Evolutionary conservation across 2,113 vertebrate genomes (phyloP).

Genomic region (Synchiropus splendidus): DNA sequence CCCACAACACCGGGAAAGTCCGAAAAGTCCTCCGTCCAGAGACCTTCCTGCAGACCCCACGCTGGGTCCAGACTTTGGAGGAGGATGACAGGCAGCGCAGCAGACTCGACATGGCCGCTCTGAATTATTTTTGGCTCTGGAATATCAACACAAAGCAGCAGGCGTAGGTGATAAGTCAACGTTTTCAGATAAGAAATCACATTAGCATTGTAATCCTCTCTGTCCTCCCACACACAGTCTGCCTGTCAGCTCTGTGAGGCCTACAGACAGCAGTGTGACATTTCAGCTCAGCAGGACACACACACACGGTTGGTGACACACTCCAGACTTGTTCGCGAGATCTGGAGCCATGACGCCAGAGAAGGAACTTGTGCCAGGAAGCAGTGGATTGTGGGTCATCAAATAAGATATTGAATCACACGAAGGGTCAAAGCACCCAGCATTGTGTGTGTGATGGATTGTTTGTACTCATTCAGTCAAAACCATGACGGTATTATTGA

Average conservation of each 20-base stretch:
- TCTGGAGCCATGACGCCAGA: conserved; percentile 53
- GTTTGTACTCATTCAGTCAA: conserved; percentile 6
- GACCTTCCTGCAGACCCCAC: conserved; percentile 34
- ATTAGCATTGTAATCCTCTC: conserved; percentile 9
- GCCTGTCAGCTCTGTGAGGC: conserved; percentile 29
- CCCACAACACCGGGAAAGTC: conserved; percentile 61
- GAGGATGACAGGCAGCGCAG: conserved; percentile 56
- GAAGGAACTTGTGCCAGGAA: conserved; percentile 45
- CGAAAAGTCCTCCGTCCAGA: conserved; percentile 58
- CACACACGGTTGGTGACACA: conserved; percentile 36
- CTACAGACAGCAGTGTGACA: conserved; percentile 50
- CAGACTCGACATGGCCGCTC: conserved; percentile 60
- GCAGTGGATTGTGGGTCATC: too few species aligned
- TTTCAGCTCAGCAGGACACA: conserved; percentile 41
- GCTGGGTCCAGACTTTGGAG: conserved; percentile 44
- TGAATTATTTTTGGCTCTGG: too few species aligned
- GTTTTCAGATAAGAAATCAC: conserved; percentile 25
- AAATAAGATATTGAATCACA: conserved; percentile 3
- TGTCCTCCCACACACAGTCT: conserved; percentile 15
- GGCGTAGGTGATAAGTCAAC: conserved; percentile 1
- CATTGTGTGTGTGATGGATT: conserved; percentile 1
- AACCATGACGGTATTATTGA: conserved; percentile 1
- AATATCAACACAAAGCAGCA: neutral
- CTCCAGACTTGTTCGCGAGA: conserved; percentile 51
- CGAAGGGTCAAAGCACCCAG: too few species aligned